Conservation (phyloP, 2,113 vertebrate genomes). For the Alethe diademata region DNA sequence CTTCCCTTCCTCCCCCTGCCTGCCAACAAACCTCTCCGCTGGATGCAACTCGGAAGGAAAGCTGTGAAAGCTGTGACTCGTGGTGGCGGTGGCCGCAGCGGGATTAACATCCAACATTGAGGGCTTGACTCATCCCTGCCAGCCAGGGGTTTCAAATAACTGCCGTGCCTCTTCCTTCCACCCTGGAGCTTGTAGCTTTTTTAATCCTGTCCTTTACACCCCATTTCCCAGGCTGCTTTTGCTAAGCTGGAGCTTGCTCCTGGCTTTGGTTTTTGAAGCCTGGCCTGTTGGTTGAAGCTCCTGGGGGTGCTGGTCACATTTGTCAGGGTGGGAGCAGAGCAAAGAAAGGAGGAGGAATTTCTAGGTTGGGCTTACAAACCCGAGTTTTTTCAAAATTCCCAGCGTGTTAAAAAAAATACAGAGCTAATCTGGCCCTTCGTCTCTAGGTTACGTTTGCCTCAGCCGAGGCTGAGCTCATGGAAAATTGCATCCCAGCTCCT, state of each 20-base stretch:
- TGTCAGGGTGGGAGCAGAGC: background rate
- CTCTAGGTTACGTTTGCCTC: constrained; percentile 38
- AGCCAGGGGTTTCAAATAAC: background rate
- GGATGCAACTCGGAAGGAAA: background rate
- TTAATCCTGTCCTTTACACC: background rate
- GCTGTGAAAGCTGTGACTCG: background rate
- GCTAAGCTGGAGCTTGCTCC: background rate
- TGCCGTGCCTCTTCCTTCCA: background rate
- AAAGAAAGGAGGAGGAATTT: background rate
- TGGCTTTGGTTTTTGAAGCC: background rate
- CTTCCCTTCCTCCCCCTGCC: background rate
- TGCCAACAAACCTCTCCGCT: constrained; percentile 4
- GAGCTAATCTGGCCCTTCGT: background rate
- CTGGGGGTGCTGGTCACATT: background rate
- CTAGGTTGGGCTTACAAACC: background rate
- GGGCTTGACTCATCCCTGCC: background rate
- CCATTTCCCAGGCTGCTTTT: background rate
- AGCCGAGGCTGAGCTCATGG: constrained; percentile 56
- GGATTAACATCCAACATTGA: background rate
- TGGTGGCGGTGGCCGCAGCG: accelerated
- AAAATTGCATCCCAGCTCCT: constrained; percentile 50
- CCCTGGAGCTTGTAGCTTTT: background rate
- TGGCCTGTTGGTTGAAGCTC: background rate
- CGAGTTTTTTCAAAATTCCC: background rate
- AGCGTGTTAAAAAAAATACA: background rate